Evolutionary conservation across 2,113 vertebrate species (phyloP), one percentile per base, ranked within the genome.

Genomic region (Picathartes gymnocephalus): DNA sequence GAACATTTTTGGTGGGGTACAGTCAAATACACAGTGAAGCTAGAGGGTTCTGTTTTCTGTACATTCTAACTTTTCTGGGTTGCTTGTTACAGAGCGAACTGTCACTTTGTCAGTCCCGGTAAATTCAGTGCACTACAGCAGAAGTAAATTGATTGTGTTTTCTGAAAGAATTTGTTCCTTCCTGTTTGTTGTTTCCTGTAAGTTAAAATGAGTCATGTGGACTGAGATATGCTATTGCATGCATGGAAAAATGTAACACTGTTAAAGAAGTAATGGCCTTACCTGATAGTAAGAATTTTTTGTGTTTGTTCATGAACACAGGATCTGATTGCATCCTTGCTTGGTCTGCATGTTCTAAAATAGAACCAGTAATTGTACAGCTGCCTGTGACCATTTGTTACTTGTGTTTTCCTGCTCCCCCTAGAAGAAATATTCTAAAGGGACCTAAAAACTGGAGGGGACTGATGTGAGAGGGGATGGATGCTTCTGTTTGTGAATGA

Each of bases 181-280:
- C 92, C 88, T 88, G 62, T 90, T 92, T 88, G 68, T 84, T 88
- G 39, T 88, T 96, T 96, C 88, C 95, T 88, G 73, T 78, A 58
- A 83, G 56, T 24, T 78, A 70, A 93, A 96, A 71, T 80, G 81
- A 96, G 35, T 78, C 42, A 24, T 51, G 31, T 31, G 64, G 39
- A 72, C 48, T 61, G 77, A 91, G 22, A 58, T 61, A 83, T 23
- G 66, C 35, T 24, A 21, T 62, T 70, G 56, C 48, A 57, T 61
- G 44, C 72, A 93, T 83, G 81, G 51, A 57, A 90, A 87, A 68
- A n/a, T 13, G 7, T 45, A 66, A 17, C 31, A 35, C 20, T 2
- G 0, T 93, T 90, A 31, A 88, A 92, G 14, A 82, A 93, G 20
- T 60, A 77, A 47, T 60, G 33, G 21, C 14, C 28, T 91, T 54